Evolutionary conservation across 2,113 vertebrate genomes (phyloP).

Genomic region (Malurus alboscapulatus): DNA sequence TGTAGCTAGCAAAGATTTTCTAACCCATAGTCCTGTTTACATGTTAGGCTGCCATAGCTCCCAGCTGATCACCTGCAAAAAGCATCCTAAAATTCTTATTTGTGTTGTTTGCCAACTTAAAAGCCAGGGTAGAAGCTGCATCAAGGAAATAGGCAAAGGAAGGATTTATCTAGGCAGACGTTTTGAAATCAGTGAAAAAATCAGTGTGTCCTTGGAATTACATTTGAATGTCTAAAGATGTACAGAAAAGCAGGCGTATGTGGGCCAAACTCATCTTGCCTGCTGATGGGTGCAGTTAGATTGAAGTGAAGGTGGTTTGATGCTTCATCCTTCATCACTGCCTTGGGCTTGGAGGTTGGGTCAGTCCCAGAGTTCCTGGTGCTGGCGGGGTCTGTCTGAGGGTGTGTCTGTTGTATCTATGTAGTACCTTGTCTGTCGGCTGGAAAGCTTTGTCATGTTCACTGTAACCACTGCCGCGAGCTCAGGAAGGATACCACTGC

Average conservation of each 20-base stretch:
- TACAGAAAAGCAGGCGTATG: not conserved
- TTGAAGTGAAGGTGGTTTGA: not conserved
- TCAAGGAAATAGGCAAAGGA: not conserved
- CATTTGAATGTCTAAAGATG: not conserved
- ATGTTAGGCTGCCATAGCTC: not conserved
- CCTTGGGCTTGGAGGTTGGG: not conserved
- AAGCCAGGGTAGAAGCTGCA: not conserved
- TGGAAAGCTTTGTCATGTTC: not conserved
- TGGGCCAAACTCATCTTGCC: not conserved
- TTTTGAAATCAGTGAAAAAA: not conserved
- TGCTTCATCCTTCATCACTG: not conserved
- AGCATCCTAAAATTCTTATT: not conserved
- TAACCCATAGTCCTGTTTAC: not conserved
- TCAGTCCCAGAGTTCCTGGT: not conserved
- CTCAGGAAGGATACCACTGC: not conserved
- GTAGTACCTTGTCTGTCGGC: conserved; percentile 30
- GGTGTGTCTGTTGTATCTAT: not conserved
- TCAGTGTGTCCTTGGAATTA: fast-evolving
- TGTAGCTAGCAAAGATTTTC: not conserved
- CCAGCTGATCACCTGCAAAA: not conserved
- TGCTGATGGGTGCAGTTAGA: not conserved
- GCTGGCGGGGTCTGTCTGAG: not conserved
- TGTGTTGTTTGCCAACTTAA: not conserved
- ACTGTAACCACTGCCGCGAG: not conserved
- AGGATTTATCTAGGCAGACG: not conserved